Conservation (phyloP, 2,888 invertebrate genomes). For the Sinopyrophorus schimmeli region DNA sequence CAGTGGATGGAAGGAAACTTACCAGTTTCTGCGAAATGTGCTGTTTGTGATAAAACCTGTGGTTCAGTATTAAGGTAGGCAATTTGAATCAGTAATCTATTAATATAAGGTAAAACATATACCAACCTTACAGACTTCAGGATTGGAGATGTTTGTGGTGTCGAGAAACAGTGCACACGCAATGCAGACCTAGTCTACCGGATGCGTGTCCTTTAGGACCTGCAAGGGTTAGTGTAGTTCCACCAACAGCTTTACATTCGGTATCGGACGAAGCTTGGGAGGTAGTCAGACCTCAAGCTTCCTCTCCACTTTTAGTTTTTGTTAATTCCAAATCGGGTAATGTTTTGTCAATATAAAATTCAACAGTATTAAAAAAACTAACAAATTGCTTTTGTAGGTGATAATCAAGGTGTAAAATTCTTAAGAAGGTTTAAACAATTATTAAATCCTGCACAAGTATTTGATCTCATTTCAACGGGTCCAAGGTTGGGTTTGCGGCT, state of each 20-base stretch:
- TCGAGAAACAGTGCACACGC: constrained; percentile 87
- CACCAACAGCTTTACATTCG: constrained; percentile 90
- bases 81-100: not conserved
- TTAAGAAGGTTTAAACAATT: constrained; percentile 92
- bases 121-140: constrained; percentile 67
- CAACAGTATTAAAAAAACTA: not conserved
- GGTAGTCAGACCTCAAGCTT: constrained; percentile 70
- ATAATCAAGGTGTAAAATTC: constrained; percentile 97
- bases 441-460: constrained; percentile 96
- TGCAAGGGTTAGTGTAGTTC: constrained; percentile 88
- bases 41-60: constrained; percentile 93
- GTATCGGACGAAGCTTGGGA: constrained; percentile 94
- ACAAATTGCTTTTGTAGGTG: constrained; percentile 62
- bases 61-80: constrained; percentile 87
- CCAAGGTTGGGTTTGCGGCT: constrained; percentile 83
- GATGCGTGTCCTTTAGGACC: constrained; percentile 85
- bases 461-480: constrained; percentile 89
- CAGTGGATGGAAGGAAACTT: constrained; percentile 98
- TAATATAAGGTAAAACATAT: not conserved
- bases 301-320: constrained; percentile 86
- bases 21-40: constrained; percentile 91
- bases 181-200: constrained; percentile 79
- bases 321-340: constrained; percentile 92
- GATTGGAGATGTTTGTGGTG: constrained; percentile 99
- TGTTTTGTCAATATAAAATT: not conserved